Evolutionary conservation across 2,888 invertebrate genomes (phyloP).

Genomic region (Argyresthia goedartella): DNA sequence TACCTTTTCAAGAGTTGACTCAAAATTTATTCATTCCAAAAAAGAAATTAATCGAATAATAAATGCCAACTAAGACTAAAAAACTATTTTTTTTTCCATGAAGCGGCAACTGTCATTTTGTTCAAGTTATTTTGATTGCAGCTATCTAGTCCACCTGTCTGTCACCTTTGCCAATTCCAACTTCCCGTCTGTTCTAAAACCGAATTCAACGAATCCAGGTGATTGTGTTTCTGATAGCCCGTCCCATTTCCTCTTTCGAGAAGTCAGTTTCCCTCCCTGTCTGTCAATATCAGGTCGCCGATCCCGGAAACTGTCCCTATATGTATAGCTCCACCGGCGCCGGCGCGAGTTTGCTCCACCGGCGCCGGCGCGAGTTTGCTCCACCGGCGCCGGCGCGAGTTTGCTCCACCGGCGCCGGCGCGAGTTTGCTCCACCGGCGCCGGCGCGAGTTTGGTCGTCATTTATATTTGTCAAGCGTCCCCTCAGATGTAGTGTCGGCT

Average conservation of each 20-base stretch:
- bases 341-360: no score
- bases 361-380: background rate
- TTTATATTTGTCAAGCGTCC: background rate
- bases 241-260: background rate
- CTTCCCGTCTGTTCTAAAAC: background rate
- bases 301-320: conserved; percentile 44
- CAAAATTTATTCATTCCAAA: no score
- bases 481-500: background rate
- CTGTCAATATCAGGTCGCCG: conserved; percentile 23
- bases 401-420: background rate
- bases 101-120: no score
- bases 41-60: no score
- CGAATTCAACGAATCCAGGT: background rate
- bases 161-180: background rate
- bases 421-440: no score
- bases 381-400: background rate
- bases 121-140: no score
- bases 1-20: no score
- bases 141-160: background rate
- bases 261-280: background rate
- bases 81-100: no score
- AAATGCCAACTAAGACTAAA: no score
- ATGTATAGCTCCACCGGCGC: conserved; percentile 14
- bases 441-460: background rate
- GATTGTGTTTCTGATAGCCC: background rate